Conservation (phyloP, 2,113 vertebrate genomes). For the Tetrao urogallus region DNA sequence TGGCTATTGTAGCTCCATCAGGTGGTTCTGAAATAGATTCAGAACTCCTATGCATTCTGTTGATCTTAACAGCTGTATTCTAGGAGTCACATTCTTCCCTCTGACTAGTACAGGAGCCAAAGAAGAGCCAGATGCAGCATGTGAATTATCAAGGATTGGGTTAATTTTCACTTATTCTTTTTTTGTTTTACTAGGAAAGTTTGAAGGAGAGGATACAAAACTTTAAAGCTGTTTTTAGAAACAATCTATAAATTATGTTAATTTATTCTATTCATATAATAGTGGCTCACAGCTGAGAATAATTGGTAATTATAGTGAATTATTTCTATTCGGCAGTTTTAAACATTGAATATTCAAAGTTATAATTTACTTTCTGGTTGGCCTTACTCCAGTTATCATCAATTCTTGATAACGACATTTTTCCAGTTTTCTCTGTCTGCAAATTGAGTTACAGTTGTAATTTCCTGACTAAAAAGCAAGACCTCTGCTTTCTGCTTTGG, state of each 20-base stretch:
- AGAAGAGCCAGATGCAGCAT: neutral
- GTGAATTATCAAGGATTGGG: neutral
- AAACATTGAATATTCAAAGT: slow-evolving; percentile 9
- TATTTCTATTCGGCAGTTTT: neutral
- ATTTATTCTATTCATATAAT: neutral
- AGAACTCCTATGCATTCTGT: neutral
- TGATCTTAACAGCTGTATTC: neutral
- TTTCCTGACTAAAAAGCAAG: neutral
- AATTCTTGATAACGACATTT: neutral
- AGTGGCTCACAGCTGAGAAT: neutral
- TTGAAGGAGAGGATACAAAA: neutral
- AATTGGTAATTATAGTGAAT: neutral
- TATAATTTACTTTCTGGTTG: slow-evolving; percentile 10
- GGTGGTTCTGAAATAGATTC: neutral
- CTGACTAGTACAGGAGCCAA: neutral
- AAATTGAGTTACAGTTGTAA: neutral
- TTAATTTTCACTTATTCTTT: neutral
- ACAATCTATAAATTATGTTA: neutral
- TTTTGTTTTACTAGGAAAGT: neutral
- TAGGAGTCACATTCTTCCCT: neutral
- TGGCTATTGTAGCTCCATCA: neutral
- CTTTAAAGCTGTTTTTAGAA: neutral
- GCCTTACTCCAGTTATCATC: neutral
- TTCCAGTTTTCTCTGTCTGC: neutral
- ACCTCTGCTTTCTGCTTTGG: neutral